Percentiles rank a stretch among this genome's conserved stretches.
Evolutionary conservation across 2,113 vertebrate species (phyloP).

Genomic region (Centropus bengalensis): DNA sequence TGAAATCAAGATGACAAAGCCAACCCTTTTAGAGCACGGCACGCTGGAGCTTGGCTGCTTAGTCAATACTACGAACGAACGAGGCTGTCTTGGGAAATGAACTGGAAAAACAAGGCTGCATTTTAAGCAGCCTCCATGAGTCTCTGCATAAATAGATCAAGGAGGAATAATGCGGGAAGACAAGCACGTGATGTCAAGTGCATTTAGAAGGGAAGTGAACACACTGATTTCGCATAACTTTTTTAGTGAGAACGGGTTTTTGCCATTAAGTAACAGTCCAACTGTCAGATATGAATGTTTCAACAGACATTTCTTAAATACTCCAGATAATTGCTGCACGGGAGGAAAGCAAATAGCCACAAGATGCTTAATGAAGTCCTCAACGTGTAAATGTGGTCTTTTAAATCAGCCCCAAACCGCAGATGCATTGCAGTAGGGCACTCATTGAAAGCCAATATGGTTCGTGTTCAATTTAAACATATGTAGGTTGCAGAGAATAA

Average conservation of each 20-base stretch:
- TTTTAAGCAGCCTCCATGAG: background rate
- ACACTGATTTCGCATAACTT: background rate
- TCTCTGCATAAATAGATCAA: background rate
- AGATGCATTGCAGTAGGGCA: background rate
- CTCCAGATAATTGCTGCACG: background rate
- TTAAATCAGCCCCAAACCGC: background rate
- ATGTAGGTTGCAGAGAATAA: background rate
- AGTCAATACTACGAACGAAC: background rate
- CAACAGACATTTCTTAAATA: background rate
- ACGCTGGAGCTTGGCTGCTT: background rate
- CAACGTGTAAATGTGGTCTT: background rate
- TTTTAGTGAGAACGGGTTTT: background rate
- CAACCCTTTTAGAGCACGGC: background rate
- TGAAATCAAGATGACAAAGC: background rate
- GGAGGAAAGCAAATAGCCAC: background rate
- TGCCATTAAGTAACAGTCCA: background rate
- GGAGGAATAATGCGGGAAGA: background rate
- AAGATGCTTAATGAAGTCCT: background rate
- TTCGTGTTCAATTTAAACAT: background rate
- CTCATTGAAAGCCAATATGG: background rate
- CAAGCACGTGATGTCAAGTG: background rate
- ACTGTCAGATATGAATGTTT: background rate
- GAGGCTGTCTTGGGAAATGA: background rate
- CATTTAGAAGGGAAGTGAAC: background rate
- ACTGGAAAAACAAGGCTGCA: background rate